phyloP scores from a whole-genome alignment of 2,113 vertebrate genomes.

The Alethe diademata region DNA sequence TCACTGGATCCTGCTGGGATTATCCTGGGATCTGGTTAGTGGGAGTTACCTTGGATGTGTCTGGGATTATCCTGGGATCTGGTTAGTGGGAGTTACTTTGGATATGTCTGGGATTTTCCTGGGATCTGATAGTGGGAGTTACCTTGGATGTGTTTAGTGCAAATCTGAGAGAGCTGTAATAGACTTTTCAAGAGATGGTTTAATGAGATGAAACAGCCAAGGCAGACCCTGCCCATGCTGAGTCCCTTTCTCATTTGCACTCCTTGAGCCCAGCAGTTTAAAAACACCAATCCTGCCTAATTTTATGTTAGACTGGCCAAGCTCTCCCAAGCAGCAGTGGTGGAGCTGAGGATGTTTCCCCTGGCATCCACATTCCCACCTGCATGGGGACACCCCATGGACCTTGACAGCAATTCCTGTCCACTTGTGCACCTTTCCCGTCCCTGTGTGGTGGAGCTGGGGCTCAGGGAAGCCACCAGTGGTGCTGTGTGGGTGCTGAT shows the following conservation, averaged over 20 bases:
- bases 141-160: neutral
- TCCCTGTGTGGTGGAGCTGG: neutral
- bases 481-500: neutral
- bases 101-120: neutral
- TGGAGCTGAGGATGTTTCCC: neutral
- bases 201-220: neutral
- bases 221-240: neutral
- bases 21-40: neutral
- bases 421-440: neutral
- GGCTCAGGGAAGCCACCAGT: rapidly evolving
- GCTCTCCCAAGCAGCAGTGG: rapidly evolving
- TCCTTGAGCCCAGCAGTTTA: rapidly evolving
- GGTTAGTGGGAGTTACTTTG: too few relatives aligned
- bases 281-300: rapidly evolving
- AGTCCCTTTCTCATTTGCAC: neutral
- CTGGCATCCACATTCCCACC: neutral
- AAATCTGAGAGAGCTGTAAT: neutral
- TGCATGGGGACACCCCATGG: rapidly evolving
- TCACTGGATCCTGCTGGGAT: neutral
- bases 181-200: rapidly evolving
- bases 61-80: neutral
- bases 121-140: neutral
- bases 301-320: rapidly evolving
- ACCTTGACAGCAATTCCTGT: neutral
- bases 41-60: neutral